Percentiles rank a stretch among this genome's conserved stretches.
phyloP scores from a whole-genome alignment of 2,888 invertebrate genomes.

The Platycheirus albimanus region DNA sequence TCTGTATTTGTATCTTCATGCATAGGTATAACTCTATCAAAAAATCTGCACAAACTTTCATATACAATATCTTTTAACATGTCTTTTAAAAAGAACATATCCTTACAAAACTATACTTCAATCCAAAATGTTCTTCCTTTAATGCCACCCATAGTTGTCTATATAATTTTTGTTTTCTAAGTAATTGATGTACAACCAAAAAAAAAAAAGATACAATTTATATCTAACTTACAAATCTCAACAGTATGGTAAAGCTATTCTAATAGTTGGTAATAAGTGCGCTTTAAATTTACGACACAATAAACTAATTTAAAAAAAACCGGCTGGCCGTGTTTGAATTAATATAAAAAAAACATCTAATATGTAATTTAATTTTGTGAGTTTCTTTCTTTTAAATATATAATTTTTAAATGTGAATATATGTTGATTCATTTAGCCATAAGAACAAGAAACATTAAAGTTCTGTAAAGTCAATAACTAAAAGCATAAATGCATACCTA shows the following conservation, averaged over 20 bases:
- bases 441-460: constrained; percentile 5
- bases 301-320: too few species aligned
- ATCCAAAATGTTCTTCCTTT: neutral
- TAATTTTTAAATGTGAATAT: constrained; percentile 2
- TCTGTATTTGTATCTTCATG: neutral
- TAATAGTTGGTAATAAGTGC: too few species aligned
- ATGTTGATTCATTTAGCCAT: constrained; percentile 7
- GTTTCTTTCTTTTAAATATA: too few species aligned
- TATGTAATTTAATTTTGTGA: constrained; percentile 5
- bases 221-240: too few species aligned
- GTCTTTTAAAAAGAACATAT: constrained; percentile 19
- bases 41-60: neutral
- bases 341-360: neutral
- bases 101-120: neutral
- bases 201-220: too few species aligned
- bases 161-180: too few species aligned
- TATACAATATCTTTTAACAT: neutral
- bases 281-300: too few species aligned
- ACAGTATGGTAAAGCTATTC: too few species aligned
- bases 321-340: constrained; percentile 47
- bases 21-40: neutral
- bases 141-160: neutral
- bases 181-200: too few species aligned
- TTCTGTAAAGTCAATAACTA: too few species aligned
- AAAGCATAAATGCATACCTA: too few species aligned